phyloP scores from a whole-genome alignment of 2,888 invertebrate species.

The Molanna angustata region DNA sequence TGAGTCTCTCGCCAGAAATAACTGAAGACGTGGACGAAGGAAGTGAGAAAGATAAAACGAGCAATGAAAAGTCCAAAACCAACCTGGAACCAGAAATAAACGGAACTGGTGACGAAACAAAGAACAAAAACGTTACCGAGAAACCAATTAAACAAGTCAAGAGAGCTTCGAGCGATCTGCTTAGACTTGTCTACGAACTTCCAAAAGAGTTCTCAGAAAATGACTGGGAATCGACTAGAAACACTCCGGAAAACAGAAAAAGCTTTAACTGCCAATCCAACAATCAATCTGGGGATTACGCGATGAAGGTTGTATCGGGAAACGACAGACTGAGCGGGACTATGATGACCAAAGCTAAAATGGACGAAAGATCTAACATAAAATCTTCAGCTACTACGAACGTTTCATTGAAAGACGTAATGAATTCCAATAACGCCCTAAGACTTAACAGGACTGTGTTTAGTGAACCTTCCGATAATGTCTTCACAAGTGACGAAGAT shows the following conservation, averaged over 20 bases:
- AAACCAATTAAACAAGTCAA: neutral
- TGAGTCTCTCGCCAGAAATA: conserved; percentile 24
- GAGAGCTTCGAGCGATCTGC: conserved; percentile 42
- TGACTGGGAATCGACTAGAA: conserved; percentile 39
- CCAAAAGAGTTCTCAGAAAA: conserved; percentile 45
- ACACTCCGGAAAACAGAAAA: conserved; percentile 6
- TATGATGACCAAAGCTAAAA: conserved; percentile 18
- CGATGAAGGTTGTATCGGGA: conserved; percentile 9
- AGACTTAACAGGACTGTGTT: conserved; percentile 21
- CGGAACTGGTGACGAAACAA: conserved; percentile 8
- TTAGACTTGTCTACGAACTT: conserved; percentile 52
- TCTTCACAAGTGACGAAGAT: conserved; percentile 23
- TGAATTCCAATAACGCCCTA: conserved; percentile 28
- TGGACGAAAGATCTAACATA: conserved; percentile 22
- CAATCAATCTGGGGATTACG: conserved; percentile 8
- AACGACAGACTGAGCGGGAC: conserved; percentile 15
- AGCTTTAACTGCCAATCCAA: neutral
- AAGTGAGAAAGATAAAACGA: conserved; percentile 8
- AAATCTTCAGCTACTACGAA: conserved; percentile 19
- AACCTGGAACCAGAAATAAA: conserved; percentile 21
- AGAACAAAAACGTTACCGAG: neutral
- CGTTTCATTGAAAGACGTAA: conserved; percentile 27
- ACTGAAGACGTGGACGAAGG: conserved; percentile 8
- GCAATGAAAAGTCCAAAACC: conserved; percentile 12
- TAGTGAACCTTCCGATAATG: conserved; percentile 22